phyloP scores from a whole-genome alignment of 2,888 invertebrate species.

The Drosophila phalerata region DNA sequence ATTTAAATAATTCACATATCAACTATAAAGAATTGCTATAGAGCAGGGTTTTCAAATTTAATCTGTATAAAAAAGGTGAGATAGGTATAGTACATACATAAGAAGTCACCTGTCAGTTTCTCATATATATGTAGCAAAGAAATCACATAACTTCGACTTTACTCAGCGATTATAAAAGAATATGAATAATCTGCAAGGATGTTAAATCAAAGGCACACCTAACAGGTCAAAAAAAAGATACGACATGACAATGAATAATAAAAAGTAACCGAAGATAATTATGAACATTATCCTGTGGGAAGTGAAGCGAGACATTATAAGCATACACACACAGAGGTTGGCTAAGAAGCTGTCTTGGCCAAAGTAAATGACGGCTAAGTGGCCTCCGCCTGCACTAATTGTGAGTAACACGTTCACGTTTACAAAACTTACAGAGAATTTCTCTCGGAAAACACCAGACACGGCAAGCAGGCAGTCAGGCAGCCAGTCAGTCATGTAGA shows the following conservation, averaged over 20 bases:
- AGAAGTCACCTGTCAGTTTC: not conserved
- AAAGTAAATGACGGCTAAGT: constrained; percentile 65
- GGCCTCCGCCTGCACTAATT: constrained; percentile 72
- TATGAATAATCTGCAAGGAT: not conserved
- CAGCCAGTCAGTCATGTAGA: constrained; percentile 56
- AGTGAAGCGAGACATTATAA: constrained; percentile 2
- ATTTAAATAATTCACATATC: too few relatives aligned
- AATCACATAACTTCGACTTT: not conserved
- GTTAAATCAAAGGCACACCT: constrained; percentile 3
- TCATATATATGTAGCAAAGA: not conserved
- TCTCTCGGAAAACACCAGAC: constrained; percentile 57
- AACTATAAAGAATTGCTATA: not conserved
- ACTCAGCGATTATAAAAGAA: not conserved
- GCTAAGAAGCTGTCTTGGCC: constrained; percentile 28
- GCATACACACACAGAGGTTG: not conserved
- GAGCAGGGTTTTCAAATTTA: not conserved
- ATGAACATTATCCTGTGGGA: constrained; percentile 54
- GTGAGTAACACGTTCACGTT: constrained; percentile 80
- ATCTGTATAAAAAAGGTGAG: not conserved
- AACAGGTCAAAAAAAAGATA: not conserved
- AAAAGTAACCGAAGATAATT: constrained; percentile 72
- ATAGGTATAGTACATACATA: not conserved
- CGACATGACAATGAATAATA: constrained; percentile 59
- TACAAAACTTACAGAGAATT: constrained; percentile 78
- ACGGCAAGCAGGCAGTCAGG: constrained; percentile 33